Evolutionary conservation across 2,113 vertebrate genomes (phyloP).

Genomic region (Anguilla japonica): DNA sequence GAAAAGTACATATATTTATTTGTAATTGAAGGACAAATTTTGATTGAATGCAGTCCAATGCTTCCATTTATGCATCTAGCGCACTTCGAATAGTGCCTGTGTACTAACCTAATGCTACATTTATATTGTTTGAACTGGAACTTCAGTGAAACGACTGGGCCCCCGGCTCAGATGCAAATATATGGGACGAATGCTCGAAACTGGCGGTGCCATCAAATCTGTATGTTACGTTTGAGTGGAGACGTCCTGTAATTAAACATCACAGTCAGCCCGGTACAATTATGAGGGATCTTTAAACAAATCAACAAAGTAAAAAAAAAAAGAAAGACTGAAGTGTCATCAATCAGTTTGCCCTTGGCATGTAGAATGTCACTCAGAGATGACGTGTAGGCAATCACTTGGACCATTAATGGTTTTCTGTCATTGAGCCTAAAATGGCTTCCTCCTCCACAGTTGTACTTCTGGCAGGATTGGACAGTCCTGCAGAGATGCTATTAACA

Average conservation of each 20-base stretch:
- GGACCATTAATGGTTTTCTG: constrained; percentile 63
- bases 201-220: neutral
- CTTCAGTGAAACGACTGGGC: neutral
- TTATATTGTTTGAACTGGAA: neutral
- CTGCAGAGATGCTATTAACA: constrained; percentile 72
- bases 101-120: neutral
- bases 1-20: too few relatives aligned
- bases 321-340: constrained; percentile 42
- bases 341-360: constrained; percentile 62
- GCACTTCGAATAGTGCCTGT: too few relatives aligned
- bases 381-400: constrained; percentile 68
- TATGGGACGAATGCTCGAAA: neutral
- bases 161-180: neutral
- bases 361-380: constrained; percentile 62
- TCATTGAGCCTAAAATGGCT: constrained; percentile 71
- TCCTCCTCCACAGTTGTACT: constrained; percentile 79
- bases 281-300: constrained; percentile 44
- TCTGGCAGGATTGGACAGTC: constrained; percentile 74
- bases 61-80: neutral
- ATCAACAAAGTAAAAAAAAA: constrained; percentile 57
- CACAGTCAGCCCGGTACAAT: constrained; percentile 19
- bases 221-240: neutral
- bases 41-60: neutral
- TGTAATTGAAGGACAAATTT: too few relatives aligned
- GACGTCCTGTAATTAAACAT: neutral